Evolutionary conservation across 30 jellyfish, hydroid and myxozoan species (phyloP), one percentile per base, ranked within the genome.

Genomic region (Mastigias papua): DNA sequence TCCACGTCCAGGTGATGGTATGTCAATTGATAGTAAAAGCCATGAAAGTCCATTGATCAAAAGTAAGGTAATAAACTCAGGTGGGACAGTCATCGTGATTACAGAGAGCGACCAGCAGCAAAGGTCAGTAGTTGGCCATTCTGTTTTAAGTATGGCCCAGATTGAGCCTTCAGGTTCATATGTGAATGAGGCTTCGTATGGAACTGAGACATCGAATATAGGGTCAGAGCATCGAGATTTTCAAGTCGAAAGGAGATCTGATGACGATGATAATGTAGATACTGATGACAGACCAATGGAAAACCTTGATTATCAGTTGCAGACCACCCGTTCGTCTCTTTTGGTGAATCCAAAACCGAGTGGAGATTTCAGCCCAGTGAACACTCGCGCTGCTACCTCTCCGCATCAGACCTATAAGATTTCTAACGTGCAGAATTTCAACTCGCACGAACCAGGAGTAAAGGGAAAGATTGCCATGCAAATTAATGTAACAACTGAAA

Each of bases 1-100:
- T 9, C 35, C 31, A n/a, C 76, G n/a, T 37, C n/a, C 69, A 28
- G 50, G 27, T 60, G 79, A 58, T 17, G 15, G 48, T 61, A 30
- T 34, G 60, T 1, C 82, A 26, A 23, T 29, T 50, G 77, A 63
- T 1, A 64, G 49, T 25, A 62, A 58, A 65, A 8, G 74, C 71
- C 78, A 15, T 50, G 89, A 75, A 6, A 34, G 73, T 23, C 35
- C 94, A 20, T 10, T 64, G 19, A 29, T 72, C 23, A 72, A 70
- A 13, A 85, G 94, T 50, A 85, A 85, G 46, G 94, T 85, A 8
- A 85, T 85, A 3, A 85, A 85, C 77, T 69, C 94, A 8, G 94
- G 94, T 2, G 94, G 94, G n/a, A 85, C 94, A 19, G 94, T 85
- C 17, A 85, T 85, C 15, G 94, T 85, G 46, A 48, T 85, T 27